Evolutionary conservation across 2,888 invertebrate genomes (phyloP).

Genomic region (Taphrorychus bicolor): DNA sequence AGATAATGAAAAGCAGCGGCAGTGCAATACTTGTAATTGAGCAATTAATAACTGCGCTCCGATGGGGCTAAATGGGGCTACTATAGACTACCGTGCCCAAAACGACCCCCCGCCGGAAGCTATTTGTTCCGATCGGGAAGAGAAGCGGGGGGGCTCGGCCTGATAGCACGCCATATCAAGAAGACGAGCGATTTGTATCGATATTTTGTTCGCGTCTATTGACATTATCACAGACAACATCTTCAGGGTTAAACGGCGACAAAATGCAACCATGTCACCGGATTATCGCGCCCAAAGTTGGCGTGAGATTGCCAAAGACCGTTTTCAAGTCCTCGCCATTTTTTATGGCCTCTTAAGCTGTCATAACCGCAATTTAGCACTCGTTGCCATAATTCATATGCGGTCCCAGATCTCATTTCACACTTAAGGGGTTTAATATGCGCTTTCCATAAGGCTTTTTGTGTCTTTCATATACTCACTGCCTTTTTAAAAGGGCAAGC

Average conservation of each 20-base stretch:
- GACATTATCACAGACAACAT: too few relatives aligned
- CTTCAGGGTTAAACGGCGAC: slow-evolving; percentile 12
- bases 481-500: too few relatives aligned
- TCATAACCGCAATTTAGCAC: slow-evolving; percentile 39
- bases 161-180: slow-evolving; percentile 25
- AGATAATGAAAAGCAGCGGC: slow-evolving; percentile 39
- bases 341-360: slow-evolving; percentile 40
- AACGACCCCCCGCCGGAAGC: slow-evolving; percentile 29
- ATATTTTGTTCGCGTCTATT: too few relatives aligned
- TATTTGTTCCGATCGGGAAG: slow-evolving; percentile 40
- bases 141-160: slow-evolving; percentile 31
- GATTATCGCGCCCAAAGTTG: slow-evolving; percentile 23
- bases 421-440: slow-evolving; percentile 26
- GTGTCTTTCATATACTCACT: slow-evolving; percentile 4
- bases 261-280: slow-evolving; percentile 30
- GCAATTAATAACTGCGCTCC: slow-evolving; percentile 49
- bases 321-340: slow-evolving; percentile 25
- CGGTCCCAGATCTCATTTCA: slow-evolving; percentile 31
- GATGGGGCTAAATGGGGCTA: slow-evolving; percentile 43
- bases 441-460: slow-evolving; percentile 13
- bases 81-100: slow-evolving; percentile 42
- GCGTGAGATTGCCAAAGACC: slow-evolving; percentile 31
- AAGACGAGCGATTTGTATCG: slow-evolving; percentile 1
- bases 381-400: slow-evolving; percentile 38
- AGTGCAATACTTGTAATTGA: slow-evolving; percentile 43